Percentiles rank a stretch among this genome's conserved stretches.
phyloP scores from a whole-genome alignment of 2,113 vertebrate genomes.

The Rhabdornis inornatus region DNA sequence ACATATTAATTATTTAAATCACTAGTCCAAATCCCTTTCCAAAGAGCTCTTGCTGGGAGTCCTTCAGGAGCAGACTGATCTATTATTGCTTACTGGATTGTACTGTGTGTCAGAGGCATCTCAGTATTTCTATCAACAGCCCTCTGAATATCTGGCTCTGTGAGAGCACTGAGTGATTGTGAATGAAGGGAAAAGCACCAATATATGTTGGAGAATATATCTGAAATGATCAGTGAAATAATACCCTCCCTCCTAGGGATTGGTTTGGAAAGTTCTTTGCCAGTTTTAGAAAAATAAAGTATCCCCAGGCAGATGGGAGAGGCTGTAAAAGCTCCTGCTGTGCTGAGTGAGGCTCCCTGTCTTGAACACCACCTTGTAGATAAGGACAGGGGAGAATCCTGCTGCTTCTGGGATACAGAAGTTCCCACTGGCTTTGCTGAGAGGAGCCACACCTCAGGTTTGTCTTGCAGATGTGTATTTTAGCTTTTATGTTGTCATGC shows the following conservation, averaged over 20 bases:
- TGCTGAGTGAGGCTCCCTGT: background rate
- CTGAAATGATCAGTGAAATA: background rate
- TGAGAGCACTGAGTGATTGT: background rate
- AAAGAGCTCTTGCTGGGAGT: background rate
- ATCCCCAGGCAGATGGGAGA: background rate
- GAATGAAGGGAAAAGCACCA: background rate
- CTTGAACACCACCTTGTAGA: background rate
- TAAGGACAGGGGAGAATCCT: background rate
- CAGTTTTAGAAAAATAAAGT: background rate
- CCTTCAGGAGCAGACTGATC: background rate
- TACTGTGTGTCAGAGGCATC: background rate
- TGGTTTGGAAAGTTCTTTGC: background rate
- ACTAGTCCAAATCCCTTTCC: background rate
- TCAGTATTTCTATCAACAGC: background rate
- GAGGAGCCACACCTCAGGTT: background rate
- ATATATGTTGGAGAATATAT: background rate
- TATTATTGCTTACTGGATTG: background rate
- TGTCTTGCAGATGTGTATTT: background rate
- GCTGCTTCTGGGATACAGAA: background rate
- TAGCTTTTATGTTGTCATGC: background rate
- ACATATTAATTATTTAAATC: slow-evolving; percentile 28
- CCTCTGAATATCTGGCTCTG: background rate
- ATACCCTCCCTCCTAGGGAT: background rate
- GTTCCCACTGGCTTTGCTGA: background rate
- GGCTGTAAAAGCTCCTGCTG: background rate